Percentiles rank a stretch among this genome's conserved stretches.
phyloP scores from a whole-genome alignment of 2,888 invertebrate genomes.

The Lordiphosa fenestrarum region DNA sequence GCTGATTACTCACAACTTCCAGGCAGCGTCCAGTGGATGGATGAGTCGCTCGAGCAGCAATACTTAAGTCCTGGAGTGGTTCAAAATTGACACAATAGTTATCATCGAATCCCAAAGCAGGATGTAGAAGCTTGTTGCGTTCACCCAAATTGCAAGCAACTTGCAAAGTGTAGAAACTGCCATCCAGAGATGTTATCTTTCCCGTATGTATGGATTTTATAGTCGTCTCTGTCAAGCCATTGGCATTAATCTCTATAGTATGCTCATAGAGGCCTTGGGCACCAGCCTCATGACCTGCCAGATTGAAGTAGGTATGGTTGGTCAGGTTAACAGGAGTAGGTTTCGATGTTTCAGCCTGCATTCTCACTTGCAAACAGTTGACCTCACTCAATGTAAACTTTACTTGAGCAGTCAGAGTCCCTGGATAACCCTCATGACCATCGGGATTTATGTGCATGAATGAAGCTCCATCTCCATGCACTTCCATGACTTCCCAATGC shows the following conservation, averaged over 20 bases:
- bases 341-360: slow-evolving; percentile 88
- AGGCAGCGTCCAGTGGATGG: slow-evolving; percentile 86
- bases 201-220: slow-evolving; percentile 88
- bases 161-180: slow-evolving; percentile 88
- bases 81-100: slow-evolving; percentile 86
- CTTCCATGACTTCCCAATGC: slow-evolving; percentile 82
- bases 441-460: slow-evolving; percentile 89
- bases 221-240: slow-evolving; percentile 87
- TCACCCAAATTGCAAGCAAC: slow-evolving; percentile 84
- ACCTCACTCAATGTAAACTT: slow-evolving; percentile 87
- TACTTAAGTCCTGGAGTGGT: slow-evolving; percentile 76
- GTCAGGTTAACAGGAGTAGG: slow-evolving; percentile 93
- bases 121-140: slow-evolving; percentile 85
- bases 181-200: slow-evolving; percentile 85
- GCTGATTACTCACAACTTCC: slow-evolving; percentile 92
- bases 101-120: slow-evolving; percentile 88
- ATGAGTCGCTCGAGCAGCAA: slow-evolving; percentile 86
- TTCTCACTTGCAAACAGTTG: slow-evolving; percentile 88
- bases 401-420: slow-evolving; percentile 87
- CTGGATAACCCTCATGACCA: slow-evolving; percentile 94
- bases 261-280: slow-evolving; percentile 85
- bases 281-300: slow-evolving; percentile 91
- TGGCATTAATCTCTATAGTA: slow-evolving; percentile 87
- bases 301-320: slow-evolving; percentile 94
- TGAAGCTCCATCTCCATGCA: slow-evolving; percentile 81